Base-by-base conservation (phyloP, 1,140 invertebrate species). In the Drosophila kepulauana region DNA sequence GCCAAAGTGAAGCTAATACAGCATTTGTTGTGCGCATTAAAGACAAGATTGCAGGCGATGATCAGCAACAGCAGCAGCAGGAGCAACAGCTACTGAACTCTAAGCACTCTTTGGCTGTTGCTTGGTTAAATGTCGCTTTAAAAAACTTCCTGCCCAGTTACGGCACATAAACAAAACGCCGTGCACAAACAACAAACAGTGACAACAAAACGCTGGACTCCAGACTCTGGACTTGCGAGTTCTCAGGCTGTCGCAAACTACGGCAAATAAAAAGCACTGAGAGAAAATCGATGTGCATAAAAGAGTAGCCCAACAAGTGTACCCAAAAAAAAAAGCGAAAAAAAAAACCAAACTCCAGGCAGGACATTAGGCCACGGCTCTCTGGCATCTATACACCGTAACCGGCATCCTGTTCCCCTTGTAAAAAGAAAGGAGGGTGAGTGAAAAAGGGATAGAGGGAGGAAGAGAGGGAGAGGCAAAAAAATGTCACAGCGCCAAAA, bases 211-310 rank as follows among this genome's bases (percentile, higher is more conserved):
- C 75, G n/a, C 11, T 5, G 33, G 33, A 33, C 33, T 5, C 35
- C 8, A 10, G 35, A 38, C 35, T 11, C 52, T 38, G 30, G 35
- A 2, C 52, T 61, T 38, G 8, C 30, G 33, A 49, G 56, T 56
- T 57, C 16, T 54, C 65, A 54, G 13, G 33, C 35, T 38, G 56
- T 63, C 16, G 48, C 62, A 43, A 25, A 11, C 74, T 66, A 52
- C 66, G 64, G 76, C 77, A 88, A 87, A 87, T 88, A 88, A 88
- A 88, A 84, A 88, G 84, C 85, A 88, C 84, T 88, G 84, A 89
- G 84, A 85, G 84, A 88, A 88, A 88, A 88, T 88, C 85, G 84
- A 88, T 88, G 84, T 88, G 85, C 84, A 88, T 88, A 88, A 88
- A 78, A 89, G 80, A 88, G 80, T 88, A 84, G 84, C 74, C 78